Evolutionary conservation across 64 coral and sea anemone genomes (phyloP).

Genomic region (Anthopleura sola): DNA sequence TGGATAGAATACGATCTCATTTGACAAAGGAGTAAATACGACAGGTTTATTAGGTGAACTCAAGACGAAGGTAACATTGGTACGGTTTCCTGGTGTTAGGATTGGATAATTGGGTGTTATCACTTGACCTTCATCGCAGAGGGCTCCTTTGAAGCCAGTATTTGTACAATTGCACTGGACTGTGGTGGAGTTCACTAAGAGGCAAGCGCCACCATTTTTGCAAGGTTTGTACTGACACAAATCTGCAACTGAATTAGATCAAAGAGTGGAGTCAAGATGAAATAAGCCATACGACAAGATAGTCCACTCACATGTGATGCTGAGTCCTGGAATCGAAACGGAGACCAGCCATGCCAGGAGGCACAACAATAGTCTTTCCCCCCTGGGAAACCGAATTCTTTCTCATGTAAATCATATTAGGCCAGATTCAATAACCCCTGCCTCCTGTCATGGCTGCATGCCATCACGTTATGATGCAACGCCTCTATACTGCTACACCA

Average conservation of each 20-base stretch:
- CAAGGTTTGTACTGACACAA: constrained; percentile 44
- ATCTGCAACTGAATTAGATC: constrained; percentile 23
- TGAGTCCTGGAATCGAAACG: too few relatives aligned
- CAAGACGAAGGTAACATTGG: constrained; percentile 30
- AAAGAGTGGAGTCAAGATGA: not conserved
- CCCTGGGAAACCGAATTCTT: too few relatives aligned
- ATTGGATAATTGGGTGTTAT: constrained; percentile 24
- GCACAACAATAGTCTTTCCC: too few relatives aligned
- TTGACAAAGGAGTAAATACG: not conserved
- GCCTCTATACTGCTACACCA: too few relatives aligned
- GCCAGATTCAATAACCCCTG: too few relatives aligned
- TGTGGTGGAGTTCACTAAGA: not conserved
- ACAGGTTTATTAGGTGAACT: constrained; percentile 12
- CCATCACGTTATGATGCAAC: too few relatives aligned
- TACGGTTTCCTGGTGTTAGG: not conserved
- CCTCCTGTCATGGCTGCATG: too few relatives aligned
- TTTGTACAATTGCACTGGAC: constrained; percentile 39
- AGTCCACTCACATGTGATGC: too few relatives aligned
- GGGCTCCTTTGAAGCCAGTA: constrained; percentile 11
- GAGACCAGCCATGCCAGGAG: too few relatives aligned
- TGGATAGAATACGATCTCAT: constrained; percentile 15
- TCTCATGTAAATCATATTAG: too few relatives aligned
- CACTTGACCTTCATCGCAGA: constrained; percentile 27
- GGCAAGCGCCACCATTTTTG: constrained; percentile 23
- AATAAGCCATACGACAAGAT: too few relatives aligned